A percentile compares a stretch with the other conserved stretches of the same genome.
Conservation (phyloP, 1,140 invertebrate species). For the Leptopilina boulardi region DNA sequence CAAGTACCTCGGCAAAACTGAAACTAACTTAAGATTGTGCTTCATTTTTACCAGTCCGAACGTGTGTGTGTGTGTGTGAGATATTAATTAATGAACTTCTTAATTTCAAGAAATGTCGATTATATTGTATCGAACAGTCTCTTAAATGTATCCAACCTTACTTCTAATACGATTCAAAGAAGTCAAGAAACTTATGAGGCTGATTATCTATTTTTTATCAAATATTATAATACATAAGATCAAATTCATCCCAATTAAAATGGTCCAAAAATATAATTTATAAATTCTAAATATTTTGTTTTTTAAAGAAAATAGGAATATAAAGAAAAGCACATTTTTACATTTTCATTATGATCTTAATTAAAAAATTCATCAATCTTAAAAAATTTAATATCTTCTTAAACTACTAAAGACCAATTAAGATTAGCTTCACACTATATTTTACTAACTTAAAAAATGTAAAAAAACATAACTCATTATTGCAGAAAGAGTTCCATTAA, state of each 20-base stretch:
- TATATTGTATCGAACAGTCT: not conserved
- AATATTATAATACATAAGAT: not conserved
- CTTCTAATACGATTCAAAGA: not conserved
- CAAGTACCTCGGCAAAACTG: conserved; percentile 20
- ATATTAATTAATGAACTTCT: not conserved
- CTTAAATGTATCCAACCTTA: not conserved
- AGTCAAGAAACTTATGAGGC: not conserved
- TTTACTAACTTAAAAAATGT: not conserved
- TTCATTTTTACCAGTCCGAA: not conserved
- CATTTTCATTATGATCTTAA: not conserved
- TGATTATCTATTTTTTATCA: not conserved
- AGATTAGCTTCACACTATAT: not conserved
- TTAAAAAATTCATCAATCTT: not conserved
- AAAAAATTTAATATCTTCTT: not conserved
- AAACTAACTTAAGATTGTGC: not conserved
- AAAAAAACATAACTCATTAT: not conserved
- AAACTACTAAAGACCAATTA: not conserved
- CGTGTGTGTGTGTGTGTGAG: not conserved
- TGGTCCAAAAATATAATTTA: not conserved
- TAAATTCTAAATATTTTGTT: not conserved
- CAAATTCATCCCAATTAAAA: not conserved
- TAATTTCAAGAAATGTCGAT: not conserved
- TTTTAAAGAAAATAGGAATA: too few species aligned
- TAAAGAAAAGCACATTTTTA: not conserved
- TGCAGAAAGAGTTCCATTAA: not conserved